Base-by-base conservation (phyloP, 2,888 invertebrate species). In the Pomacea canaliculata region DNA sequence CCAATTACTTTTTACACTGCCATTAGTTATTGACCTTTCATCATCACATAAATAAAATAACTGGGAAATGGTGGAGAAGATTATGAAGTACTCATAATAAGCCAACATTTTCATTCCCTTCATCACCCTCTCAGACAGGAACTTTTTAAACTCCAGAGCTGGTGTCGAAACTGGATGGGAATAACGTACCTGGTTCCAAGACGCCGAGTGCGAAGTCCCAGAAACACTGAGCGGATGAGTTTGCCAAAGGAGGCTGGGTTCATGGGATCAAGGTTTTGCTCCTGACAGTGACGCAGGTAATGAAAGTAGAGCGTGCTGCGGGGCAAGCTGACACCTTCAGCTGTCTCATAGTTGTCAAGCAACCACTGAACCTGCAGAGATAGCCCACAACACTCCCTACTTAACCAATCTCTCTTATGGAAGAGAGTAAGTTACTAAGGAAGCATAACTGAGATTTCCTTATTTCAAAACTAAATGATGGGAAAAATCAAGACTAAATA, bases 211-310 rank as follows among this genome's bases (percentile, higher is more conserved):
- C 98, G 93, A 86, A 99, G 93, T 27, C 99, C 99, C 84, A 98
- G 93, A 93, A 99, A 99, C 80, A 99, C 99, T 7, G 98, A 98
- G 79, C 99, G 94, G 89, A 99, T 99, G 66, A 99, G 93, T 92
- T 99, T 99, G 80, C 99, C 99, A 93, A 99, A 99, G 60, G 98
- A 98, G 13, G 99, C 99, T 63, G 99, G 98, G 92, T 99, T 99
- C 81, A 99, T 98, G 0, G 99, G 98, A 91, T 99, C 99, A 83
- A 99, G 93, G 90, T 97, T 97, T 90, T 97, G 95, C 78, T 93
- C 92, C 70, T 88, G 88, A 85, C 99, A 99, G 92, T 99, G 99
- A 46, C 97, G 94, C 86, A 98, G 93, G 91, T 99, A 99, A 92
- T 99, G 99, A 88, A 96, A 95, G 92, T 99, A 99, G 60, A 99